A percentile compares a stretch with the other conserved stretches of the same genome.
Evolutionary conservation across 2,113 vertebrate species (phyloP).

Genomic region (Pogonocichla stellata): DNA sequence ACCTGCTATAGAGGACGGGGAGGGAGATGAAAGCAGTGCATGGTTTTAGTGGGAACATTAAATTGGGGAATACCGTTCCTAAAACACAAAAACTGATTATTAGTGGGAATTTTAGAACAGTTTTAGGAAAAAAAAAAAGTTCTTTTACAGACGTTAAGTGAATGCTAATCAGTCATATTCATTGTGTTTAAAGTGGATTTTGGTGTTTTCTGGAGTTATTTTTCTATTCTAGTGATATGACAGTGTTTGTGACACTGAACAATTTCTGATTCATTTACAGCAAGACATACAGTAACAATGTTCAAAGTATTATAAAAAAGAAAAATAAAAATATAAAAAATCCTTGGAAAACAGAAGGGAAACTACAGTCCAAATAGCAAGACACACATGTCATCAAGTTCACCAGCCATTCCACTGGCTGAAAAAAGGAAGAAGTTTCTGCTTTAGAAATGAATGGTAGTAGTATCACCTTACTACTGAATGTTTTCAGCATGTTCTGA

Average conservation of each 20-base stretch:
- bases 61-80: not conserved
- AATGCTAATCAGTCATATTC: not conserved
- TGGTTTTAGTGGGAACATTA: not conserved
- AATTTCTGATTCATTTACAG: not conserved
- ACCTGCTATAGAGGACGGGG: not conserved
- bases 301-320: not conserved
- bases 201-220: not conserved
- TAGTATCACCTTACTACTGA: not conserved
- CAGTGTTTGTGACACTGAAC: not conserved
- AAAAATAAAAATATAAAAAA: not conserved
- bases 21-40: not conserved
- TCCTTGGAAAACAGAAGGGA: not conserved
- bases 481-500: not conserved
- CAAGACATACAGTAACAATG: not conserved
- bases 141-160: not conserved
- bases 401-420: not conserved
- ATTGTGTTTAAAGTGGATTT: not conserved
- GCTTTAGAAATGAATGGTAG: not conserved
- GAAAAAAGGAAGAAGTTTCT: not conserved
- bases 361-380: slow-evolving; percentile 16
- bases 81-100: not conserved
- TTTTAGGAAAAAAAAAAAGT: not conserved
- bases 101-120: not conserved
- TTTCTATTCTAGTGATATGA: not conserved
- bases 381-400: not conserved